phyloP scores from a whole-genome alignment of 2,113 vertebrate genomes.

The Genyomyrus donnyi region DNA sequence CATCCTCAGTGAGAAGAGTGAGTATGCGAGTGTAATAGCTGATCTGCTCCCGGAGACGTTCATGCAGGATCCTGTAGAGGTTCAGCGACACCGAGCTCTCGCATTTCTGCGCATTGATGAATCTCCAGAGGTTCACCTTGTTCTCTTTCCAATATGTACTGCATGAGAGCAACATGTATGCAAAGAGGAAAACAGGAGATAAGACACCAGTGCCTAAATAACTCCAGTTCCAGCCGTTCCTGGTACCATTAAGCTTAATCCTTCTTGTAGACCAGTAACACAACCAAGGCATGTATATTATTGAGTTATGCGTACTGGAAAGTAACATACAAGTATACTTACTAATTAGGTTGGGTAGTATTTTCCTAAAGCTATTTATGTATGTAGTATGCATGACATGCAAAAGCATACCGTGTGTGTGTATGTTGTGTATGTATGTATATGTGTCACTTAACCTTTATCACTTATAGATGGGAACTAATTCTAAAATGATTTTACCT shows the following conservation, averaged over 20 bases:
- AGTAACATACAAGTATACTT: neutral
- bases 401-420: neutral
- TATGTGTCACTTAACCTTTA: neutral
- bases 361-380: neutral
- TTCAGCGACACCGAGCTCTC: neutral
- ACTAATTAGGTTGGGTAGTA: neutral
- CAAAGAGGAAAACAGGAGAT: neutral
- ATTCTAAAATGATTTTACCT: neutral
- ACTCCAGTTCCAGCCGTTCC: neutral
- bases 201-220: neutral
- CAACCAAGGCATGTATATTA: neutral
- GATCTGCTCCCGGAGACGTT: neutral
- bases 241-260: neutral
- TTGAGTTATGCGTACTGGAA: neutral
- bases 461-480: neutral
- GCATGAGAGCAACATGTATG: neutral
- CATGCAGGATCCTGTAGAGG: slow-evolving; percentile 4
- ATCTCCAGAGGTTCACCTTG: neutral
- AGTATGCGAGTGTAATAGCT: neutral
- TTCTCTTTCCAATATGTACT: slow-evolving; percentile 5
- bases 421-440: neutral
- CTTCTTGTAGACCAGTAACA: neutral
- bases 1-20: neutral
- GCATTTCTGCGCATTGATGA: neutral
- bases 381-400: neutral